Evolutionary conservation across 2,888 invertebrate genomes (phyloP), one percentile per base, ranked within the genome.

Genomic region (Rotaria magnacalcarata): DNA sequence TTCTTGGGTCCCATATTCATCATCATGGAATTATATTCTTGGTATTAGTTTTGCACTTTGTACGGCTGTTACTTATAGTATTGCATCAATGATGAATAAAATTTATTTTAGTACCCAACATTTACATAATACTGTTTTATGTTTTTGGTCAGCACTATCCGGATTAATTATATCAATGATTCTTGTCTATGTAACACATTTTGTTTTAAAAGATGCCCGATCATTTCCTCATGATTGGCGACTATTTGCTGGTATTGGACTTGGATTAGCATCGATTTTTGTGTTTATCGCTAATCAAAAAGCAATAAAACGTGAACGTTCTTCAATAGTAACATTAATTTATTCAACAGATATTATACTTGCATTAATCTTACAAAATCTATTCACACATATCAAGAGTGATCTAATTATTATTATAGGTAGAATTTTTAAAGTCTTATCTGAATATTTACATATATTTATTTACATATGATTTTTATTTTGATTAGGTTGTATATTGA

Each of bases 151-250:
- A 24, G 21, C 80, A 24, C 10, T 47, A 47, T 43, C 10, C 24
- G 21, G 47, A 47, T n/a, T 80, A 47, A 24, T 24, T 14, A 47
- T 80, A 47, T 80, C 80, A 4, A 47, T 0, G 14, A n/a, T 47
- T 47, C n/a, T 80, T 47, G 3, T 80, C 24, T 47, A 5, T 24
- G 11, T 24, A 6, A 80, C 47, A 47, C 80, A 80, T 47, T 80
- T 80, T 80, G 16, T n/a, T 24, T 24, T 47, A 7, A 67, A 34
- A 34, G 80, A n/a, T 80, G 47, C 11, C 19, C 21, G n/a, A 24
- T 80, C 80, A 14, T 43, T 80, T 47, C 80, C 80, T 43, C 80
- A 80, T 47, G 80, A 80, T 80, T 80, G 80, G 80, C 24, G 80
- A 10, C n/a, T 80, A 43, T 47, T 47, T 80, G 47, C 14, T n/a